phyloP scores from a whole-genome alignment of 2,797 vertebrate species.

The Anas bernieri region DNA sequence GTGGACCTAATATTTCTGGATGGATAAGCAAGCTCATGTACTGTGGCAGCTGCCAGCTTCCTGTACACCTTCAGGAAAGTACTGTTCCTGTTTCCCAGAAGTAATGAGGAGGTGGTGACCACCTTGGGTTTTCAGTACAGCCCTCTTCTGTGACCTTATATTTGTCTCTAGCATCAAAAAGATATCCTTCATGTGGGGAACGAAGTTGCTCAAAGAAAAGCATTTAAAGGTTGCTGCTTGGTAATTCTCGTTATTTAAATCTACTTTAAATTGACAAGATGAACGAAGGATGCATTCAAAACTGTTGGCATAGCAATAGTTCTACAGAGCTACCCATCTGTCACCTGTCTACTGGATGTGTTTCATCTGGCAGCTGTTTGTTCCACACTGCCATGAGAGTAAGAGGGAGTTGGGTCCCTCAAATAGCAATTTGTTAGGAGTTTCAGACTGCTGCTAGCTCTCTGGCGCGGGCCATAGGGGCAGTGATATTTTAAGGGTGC shows the following conservation, averaged over 20 bases:
- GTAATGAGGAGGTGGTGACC: background rate
- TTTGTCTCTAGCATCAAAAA: background rate
- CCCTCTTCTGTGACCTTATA: background rate
- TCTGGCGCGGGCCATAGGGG: background rate
- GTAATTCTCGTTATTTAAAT: background rate
- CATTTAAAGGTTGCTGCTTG: background rate
- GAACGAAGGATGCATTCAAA: background rate
- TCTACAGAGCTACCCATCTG: background rate
- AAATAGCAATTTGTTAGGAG: background rate
- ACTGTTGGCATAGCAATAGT: background rate
- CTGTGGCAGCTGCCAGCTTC: background rate
- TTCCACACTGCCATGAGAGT: background rate
- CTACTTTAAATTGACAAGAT: background rate
- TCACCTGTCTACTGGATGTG: background rate
- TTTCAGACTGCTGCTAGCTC: background rate
- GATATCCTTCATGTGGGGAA: background rate
- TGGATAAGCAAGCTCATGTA: background rate
- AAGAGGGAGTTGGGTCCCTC: background rate
- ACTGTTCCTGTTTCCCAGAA: background rate
- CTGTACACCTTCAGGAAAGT: background rate
- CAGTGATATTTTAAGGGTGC: background rate
- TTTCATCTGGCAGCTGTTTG: background rate
- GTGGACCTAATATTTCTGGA: background rate
- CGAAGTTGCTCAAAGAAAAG: background rate
- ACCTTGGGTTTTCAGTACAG: background rate